phyloP scores from a whole-genome alignment of 2,113 vertebrate species.

The Crypturellus undulatus region DNA sequence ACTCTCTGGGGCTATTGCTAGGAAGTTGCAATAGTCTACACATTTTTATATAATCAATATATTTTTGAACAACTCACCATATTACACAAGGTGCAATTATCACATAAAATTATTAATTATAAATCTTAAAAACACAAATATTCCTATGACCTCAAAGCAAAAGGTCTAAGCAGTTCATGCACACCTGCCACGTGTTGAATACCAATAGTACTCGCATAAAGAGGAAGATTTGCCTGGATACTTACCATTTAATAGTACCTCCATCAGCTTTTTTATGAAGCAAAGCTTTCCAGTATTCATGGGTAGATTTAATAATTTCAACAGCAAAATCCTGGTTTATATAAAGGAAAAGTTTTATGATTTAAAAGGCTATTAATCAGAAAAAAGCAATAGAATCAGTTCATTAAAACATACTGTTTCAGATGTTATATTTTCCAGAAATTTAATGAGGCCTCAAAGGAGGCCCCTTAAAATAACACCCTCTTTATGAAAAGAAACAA shows the following conservation, averaged over 20 bases:
- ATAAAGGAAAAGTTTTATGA: constrained; percentile 23
- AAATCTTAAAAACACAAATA: neutral
- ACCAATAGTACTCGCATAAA: neutral
- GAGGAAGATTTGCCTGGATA: neutral
- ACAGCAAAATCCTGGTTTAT: constrained; percentile 89
- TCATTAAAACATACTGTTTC: neutral
- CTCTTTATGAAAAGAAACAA: neutral
- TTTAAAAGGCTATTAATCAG: neutral
- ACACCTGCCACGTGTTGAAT: neutral
- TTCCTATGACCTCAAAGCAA: neutral
- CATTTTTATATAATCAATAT: neutral
- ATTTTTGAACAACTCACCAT: neutral
- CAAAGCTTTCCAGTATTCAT: constrained; percentile 91
- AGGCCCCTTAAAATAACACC: neutral
- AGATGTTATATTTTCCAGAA: neutral
- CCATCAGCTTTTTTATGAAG: constrained; percentile 84
- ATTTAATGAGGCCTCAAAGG: neutral
- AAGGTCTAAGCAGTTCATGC: neutral
- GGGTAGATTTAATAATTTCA: constrained; percentile 87
- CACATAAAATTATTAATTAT: neutral
- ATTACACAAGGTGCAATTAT: neutral
- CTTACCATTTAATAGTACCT: constrained; percentile 89
- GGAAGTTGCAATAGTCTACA: neutral
- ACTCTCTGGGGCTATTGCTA: neutral
- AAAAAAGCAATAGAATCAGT: neutral